Evolutionary conservation across 2,113 vertebrate genomes (phyloP), one percentile per base, ranked within the genome.

Genomic region (Ctenomys sociabilis): DNA sequence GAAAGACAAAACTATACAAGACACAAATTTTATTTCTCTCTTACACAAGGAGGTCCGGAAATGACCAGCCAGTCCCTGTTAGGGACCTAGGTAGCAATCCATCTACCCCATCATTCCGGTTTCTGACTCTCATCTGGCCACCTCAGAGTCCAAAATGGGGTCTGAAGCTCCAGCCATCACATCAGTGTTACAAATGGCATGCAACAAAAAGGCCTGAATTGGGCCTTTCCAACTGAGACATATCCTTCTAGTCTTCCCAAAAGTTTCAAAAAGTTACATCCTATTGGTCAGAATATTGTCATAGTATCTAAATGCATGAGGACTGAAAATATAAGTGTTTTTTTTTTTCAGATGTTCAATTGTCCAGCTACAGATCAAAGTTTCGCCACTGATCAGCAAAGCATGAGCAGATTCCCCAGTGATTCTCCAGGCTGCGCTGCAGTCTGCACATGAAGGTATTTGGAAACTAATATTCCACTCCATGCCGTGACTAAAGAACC

Each of bases 351-450:
- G 28, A 32, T n/a, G 30, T 22, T 28, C 59, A 90, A 21, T 7
- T 85, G 30, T 45, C 75, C 68, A 93, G 78, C 49, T 95, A 49
- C 70, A 94, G 78, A n/a, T 68, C 37, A 85, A n/a, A 35, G 17
- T 49, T 61, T 77, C 83, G 52, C 43, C 54, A 35, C 40, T 87
- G 49, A 61, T 12, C 37, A 83, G 40, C 35, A 75, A 81, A 90
- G 30, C 61, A 66, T 86, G 35, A 86, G 73, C 35, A 6, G 10
- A 22, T 21, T n/a, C 35, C 22, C 22, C 45, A 17, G 24, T 21
- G 68, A 70, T 72, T 64, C 37, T 5, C 10, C 17, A 85, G 10
- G 63, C 45, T 85, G 32, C 32, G 30, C n/a, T 90, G 24, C 5
- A 84, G 28, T 57, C 32, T 63, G 40, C 5, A 10, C 35, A 17